Evolutionary conservation across 2,797 vertebrate genomes (phyloP).

Genomic region (Sphenopsis melanotis): DNA sequence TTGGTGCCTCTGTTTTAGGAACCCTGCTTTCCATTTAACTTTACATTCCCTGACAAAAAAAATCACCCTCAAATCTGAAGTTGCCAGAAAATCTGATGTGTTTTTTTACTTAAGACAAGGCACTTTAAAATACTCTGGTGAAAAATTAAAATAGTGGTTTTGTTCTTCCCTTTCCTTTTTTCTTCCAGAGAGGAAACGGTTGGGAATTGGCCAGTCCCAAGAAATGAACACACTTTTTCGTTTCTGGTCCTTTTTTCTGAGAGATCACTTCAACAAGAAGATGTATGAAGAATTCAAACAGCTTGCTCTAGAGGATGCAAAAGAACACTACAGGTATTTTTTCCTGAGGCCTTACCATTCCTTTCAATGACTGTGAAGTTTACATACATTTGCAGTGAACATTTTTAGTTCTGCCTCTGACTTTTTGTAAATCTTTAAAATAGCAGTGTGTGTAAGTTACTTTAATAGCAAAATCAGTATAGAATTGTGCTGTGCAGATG

Average conservation of each 20-base stretch:
- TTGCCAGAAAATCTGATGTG: background rate
- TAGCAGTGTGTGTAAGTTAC: background rate
- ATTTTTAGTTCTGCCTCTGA: background rate
- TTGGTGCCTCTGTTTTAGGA: background rate
- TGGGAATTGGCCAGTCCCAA: conserved; percentile 91
- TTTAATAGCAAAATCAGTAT: background rate
- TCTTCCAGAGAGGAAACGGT: conserved; percentile 88
- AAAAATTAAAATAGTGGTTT: background rate
- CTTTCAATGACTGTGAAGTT: background rate
- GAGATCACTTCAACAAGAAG: conserved; percentile 95
- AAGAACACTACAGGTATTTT: conserved; percentile 90
- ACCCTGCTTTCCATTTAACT: background rate
- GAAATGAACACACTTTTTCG: conserved; percentile 98
- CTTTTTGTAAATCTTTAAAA: background rate
- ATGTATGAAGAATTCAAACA: conserved; percentile 98
- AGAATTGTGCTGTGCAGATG: background rate
- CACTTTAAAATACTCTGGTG: background rate
- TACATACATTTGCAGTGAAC: background rate
- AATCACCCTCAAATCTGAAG: background rate
- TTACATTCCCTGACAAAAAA: background rate
- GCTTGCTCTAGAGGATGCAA: conserved; percentile 88
- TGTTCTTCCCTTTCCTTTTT: background rate
- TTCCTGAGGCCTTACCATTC: background rate
- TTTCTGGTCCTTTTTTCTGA: conserved; percentile 97
- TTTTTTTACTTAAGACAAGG: background rate